Conservation (phyloP, 2,888 invertebrate genomes). For the Cetonia aurata region DNA sequence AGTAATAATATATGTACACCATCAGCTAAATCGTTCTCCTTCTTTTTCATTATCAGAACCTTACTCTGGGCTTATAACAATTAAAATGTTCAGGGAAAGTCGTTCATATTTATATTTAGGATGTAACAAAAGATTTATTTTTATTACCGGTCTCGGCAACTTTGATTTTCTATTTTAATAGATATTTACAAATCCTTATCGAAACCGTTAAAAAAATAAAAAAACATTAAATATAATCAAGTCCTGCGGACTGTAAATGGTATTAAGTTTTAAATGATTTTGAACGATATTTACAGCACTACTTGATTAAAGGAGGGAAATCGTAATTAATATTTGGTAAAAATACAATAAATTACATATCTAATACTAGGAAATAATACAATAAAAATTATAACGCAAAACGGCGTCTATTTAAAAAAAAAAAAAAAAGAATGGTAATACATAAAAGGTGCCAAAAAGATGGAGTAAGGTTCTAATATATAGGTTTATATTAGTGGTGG, state of each 20-base stretch:
- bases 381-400: slow-evolving; percentile 9
- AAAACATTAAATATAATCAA: background rate
- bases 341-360: slow-evolving; percentile 53
- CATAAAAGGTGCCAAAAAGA: slow-evolving; percentile 41
- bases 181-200: background rate
- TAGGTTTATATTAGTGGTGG: no score
- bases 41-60: slow-evolving; percentile 42
- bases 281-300: slow-evolving; percentile 31
- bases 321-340: slow-evolving; percentile 60
- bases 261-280: background rate
- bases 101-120: no score
- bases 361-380: slow-evolving; percentile 35
- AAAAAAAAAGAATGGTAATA: background rate
- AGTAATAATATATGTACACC: slow-evolving; percentile 41
- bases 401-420: slow-evolving; percentile 19
- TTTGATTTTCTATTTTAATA: background rate
- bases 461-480: slow-evolving; percentile 62
- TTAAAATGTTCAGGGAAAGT: no score
- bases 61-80: slow-evolving; percentile 43
- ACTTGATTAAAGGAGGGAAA: slow-evolving; percentile 8
- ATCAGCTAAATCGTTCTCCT: slow-evolving; percentile 36
- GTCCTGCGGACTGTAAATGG: no score
- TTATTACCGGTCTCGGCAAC: no score
- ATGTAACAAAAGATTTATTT: no score
- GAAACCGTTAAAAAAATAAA: no score